Conservation (phyloP, 2,888 invertebrate species). For the Machimus rusticus region DNA sequence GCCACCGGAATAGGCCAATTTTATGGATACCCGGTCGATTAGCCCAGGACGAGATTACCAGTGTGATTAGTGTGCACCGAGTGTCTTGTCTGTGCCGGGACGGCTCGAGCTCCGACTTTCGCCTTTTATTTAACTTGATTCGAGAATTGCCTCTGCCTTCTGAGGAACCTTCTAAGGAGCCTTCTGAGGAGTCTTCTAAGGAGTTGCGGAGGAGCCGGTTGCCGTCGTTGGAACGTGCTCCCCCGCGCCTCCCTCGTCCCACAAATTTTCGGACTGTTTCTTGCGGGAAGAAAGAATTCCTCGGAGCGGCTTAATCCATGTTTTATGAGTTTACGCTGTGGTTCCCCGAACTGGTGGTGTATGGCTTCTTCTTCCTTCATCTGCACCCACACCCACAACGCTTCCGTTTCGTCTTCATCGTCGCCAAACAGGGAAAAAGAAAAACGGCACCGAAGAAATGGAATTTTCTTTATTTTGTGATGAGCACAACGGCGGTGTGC, state of each 20-base stretch:
- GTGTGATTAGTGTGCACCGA: conserved; percentile 9
- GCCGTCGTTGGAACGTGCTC: neutral
- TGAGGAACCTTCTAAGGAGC: no score
- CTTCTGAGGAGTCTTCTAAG: no score
- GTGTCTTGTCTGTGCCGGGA: neutral
- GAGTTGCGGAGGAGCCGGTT: neutral
- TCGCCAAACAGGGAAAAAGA: neutral
- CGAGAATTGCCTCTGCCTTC: no score
- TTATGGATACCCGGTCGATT: conserved; percentile 36
- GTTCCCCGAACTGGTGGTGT: neutral
- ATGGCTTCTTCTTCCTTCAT: neutral
- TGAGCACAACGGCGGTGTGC: neutral
- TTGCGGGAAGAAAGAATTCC: neutral
- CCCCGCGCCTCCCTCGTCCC: neutral
- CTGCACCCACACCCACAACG: neutral
- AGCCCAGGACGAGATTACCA: conserved; percentile 26
- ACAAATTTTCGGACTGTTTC: neutral
- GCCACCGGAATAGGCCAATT: neutral
- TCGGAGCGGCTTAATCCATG: conserved; percentile 17
- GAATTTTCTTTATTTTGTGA: neutral
- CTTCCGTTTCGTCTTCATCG: neutral
- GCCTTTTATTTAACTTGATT: neutral
- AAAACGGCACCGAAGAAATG: neutral
- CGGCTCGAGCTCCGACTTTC: neutral
- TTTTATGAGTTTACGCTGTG: conserved; percentile 22